These are phyloP conservation scores for Nomada lathburiana DNA, from an alignment of 2,888 invertebrate genomes.

Conservation along the genomic window DNA sequence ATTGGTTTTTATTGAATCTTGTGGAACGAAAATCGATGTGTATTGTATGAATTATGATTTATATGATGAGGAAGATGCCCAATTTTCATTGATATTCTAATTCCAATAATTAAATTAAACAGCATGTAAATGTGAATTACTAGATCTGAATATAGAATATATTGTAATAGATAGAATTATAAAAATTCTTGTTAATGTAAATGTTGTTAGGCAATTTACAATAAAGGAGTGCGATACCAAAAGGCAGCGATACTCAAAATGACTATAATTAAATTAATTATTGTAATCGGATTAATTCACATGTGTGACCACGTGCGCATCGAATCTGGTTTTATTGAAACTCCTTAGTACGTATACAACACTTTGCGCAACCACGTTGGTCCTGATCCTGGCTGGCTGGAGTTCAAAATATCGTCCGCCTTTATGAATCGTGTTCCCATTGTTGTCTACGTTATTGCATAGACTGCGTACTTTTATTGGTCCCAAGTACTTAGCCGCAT, in stretches of 20 bases:
- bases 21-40: background rate
- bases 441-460: conserved; percentile 36
- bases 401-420: conserved; percentile 23
- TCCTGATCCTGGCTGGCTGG: conserved; percentile 13
- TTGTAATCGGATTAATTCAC: background rate
- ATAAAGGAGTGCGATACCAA: background rate
- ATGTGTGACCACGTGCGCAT: background rate
- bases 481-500: background rate
- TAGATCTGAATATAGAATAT: too few relatives aligned
- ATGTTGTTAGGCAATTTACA: too few relatives aligned
- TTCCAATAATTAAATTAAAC: too few relatives aligned
- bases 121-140: too few relatives aligned
- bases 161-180: too few relatives aligned
- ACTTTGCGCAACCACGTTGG: conserved; percentile 4
- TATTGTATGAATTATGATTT: background rate
- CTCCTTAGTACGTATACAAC: background rate
- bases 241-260: background rate
- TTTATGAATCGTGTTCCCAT: conserved; percentile 30
- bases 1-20: background rate
- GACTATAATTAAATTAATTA: background rate
- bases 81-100: too few relatives aligned
- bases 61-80: too few relatives aligned
- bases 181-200: too few relatives aligned
- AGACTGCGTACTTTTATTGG: conserved; percentile 16
- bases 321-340: background rate